Evolutionary conservation across 2,113 vertebrate species (phyloP), one percentile per base, ranked within the genome.

Genomic region (Garra rufa): DNA sequence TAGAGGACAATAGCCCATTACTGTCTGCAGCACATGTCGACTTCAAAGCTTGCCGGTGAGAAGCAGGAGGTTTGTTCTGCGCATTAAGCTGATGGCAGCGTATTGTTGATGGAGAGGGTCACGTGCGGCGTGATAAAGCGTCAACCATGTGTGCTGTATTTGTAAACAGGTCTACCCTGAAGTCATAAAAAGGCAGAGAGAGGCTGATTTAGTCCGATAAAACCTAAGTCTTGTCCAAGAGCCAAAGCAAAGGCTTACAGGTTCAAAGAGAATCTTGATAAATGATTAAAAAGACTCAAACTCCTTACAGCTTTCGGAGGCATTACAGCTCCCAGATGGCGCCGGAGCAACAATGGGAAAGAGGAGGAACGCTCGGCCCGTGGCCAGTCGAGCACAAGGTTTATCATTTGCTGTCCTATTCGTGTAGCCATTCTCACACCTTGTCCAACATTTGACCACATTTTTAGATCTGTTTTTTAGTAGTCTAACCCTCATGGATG

Each of bases 181-280:
- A 79, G 55, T 24, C 55, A 61, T 43, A 26, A 59, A 61, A 43
- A 26, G 74, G 50, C 75, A 14, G 17, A 2, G 19, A 48, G 41
- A 24, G 34, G 76, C 55, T 79, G 38, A 78, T 65, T 80, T 46
- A 30, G 41, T 48, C 26, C 1, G 59, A 80, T 80, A 48, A 30
- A 67, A 48, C 24, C 59, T 6, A 46, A 44, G 43, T 13, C 61
- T 80, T 48, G 59, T 67, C 10, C 59, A 4, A n/a, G 43, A 80
- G 77, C 77, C 77, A 80, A 67, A 65, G 77, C 5, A 80, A 80
- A 65, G 61, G 24, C 59, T 67, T 67, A 50, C 26, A 21, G 41
- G 57, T 80, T 80, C 78, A 80, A 80, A 80, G 78, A 80, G 41
- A 67, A 30, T 79, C 76, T 48, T 67, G 24, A 80, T 80, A 30